Evolutionary conservation across 2,888 invertebrate genomes (phyloP), one percentile per base, ranked within the genome.

Genomic region (Netelia melanura): DNA sequence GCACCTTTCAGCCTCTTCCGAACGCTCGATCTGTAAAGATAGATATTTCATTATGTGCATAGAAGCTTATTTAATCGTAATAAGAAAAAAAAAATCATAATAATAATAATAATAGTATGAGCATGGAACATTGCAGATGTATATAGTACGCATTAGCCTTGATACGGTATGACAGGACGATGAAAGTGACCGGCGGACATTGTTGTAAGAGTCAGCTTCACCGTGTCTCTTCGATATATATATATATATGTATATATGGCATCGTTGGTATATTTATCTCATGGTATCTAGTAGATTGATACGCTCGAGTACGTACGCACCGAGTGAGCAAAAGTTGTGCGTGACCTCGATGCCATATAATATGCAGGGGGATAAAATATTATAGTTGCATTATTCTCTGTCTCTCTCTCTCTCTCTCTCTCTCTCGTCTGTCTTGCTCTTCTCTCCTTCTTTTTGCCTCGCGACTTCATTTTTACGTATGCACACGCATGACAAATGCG

Each of bases 1-100:
- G 84, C 81, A 81, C 77, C 81, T 84, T 58, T 67, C 67, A 56
- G 38, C 44, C 44, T 82, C 23, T n/a, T 52, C 44, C 65, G n/a
- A 21, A 62, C 64, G 52, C 56, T 38, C 21, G 48, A 65, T 77
- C 62, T 65, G 67, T 38, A 56, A 25, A 74, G 74, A 75, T 52
- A 61, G 38, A 74, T 44, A 48, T 25, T 61, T 48, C 56, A 71
- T 21, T 38, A 54, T 54, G 17, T 38, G 38, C 38, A 38, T 38
- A 38, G 38, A 38, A 38, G 48, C 14, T 48, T 48, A 48, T 48
- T 48, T 14, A 48, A 14, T 48, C 14, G 14, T 48, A 48, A 48
- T 14, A 48, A 30, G 0, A 21, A 14, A 30, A 30, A 30, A 14
- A 14, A 2, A 14, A 48, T 48, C 11, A 48, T 14, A 48, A 48